A percentile compares a stretch with the other conserved stretches of the same genome.
Conservation (phyloP, 2,797 vertebrate species). For the Leptodactylus fallax region DNA sequence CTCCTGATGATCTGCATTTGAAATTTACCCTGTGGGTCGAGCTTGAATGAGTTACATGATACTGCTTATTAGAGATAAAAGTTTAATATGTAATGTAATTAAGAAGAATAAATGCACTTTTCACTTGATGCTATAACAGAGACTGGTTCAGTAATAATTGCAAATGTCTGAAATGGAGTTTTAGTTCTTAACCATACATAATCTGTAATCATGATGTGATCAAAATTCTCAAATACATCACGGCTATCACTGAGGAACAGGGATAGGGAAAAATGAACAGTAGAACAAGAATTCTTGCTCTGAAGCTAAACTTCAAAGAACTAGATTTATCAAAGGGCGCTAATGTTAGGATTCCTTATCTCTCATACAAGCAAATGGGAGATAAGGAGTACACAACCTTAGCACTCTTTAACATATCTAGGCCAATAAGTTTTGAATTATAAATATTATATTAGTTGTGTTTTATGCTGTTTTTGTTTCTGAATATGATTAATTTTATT, state of each 20-base stretch:
- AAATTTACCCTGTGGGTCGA: constrained; percentile 45
- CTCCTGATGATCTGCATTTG: constrained; percentile 17
- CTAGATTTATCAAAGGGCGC: constrained; percentile 48
- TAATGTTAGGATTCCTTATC: constrained; percentile 53
- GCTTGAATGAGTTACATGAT: constrained; percentile 39
- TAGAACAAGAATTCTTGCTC: constrained; percentile 35
- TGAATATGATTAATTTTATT: neutral
- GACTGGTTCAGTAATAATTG: constrained; percentile 34
- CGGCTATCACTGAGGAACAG: constrained; percentile 38
- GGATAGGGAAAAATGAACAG: constrained; percentile 32
- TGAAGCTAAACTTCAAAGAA: constrained; percentile 54
- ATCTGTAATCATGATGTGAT: constrained; percentile 39
- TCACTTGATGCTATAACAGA: constrained; percentile 15
- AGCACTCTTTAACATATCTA: constrained; percentile 44
- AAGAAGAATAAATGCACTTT: constrained; percentile 36
- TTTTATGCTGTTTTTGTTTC: neutral
- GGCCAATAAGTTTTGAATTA: constrained; percentile 19
- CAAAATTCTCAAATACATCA: constrained; percentile 47
- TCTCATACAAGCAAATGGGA: constrained; percentile 38
- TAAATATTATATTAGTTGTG: neutral
- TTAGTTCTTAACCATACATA: constrained; percentile 34
- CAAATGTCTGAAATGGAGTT: constrained; percentile 39
- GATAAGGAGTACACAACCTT: constrained; percentile 55
- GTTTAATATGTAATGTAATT: constrained; percentile 45
- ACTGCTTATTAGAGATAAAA: constrained; percentile 42